Evolutionary conservation across 2,888 invertebrate genomes (phyloP).

Genomic region (Mycalesis mineus): DNA sequence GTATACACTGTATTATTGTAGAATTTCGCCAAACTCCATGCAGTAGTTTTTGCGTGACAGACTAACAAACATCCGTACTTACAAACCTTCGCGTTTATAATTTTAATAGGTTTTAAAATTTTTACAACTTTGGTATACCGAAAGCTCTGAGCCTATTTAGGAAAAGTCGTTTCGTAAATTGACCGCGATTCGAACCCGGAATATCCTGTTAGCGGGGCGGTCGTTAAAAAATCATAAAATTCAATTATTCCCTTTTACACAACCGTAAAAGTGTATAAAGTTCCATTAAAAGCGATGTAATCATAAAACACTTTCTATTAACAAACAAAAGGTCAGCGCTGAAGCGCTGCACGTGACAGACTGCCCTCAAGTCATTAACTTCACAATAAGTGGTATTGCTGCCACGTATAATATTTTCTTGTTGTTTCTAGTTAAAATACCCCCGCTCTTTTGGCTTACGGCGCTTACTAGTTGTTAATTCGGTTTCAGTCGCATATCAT

Average conservation of each 20-base stretch:
- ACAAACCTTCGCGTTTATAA: too few relatives aligned
- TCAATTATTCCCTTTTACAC: conserved; percentile 15
- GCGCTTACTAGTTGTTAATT: too few relatives aligned
- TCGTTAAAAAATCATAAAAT: conserved; percentile 9
- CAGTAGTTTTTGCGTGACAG: too few relatives aligned
- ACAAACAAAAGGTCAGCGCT: conserved; percentile 8
- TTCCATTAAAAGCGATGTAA: conserved; percentile 19
- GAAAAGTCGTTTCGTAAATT: not conserved
- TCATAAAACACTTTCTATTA: conserved; percentile 22
- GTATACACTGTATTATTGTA: too few relatives aligned
- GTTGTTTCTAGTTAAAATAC: not conserved
- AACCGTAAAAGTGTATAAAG: conserved; percentile 13
- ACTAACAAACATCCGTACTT: too few relatives aligned
- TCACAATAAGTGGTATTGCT: conserved; percentile 1
- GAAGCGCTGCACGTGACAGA: not conserved
- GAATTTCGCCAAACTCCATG: too few relatives aligned
- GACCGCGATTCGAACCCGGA: not conserved
- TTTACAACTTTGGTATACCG: too few relatives aligned
- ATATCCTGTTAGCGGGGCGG: not conserved
- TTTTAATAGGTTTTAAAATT: too few relatives aligned
- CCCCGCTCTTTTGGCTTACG: too few relatives aligned
- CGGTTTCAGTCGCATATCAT: too few relatives aligned
- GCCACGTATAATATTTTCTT: not conserved
- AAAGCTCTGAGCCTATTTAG: not conserved
- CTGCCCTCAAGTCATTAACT: not conserved